These are phyloP conservation scores for Cheilosia variabilis DNA, from an alignment of 2,888 invertebrate species.

Conservation along the genomic window DNA sequence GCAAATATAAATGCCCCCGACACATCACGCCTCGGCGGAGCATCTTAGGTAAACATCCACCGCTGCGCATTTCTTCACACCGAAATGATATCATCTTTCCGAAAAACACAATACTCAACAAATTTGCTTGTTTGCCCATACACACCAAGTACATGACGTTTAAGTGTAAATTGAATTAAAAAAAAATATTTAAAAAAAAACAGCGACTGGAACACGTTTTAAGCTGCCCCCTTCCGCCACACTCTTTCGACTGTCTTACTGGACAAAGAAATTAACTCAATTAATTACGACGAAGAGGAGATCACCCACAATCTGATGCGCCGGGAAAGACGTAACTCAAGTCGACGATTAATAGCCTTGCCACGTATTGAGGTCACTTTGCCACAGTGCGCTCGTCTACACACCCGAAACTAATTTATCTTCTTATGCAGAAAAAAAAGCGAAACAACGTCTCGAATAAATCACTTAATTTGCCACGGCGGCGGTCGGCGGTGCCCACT, in stretches of 20 bases:
- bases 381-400: constrained; percentile 22
- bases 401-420: constrained; percentile 46
- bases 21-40: no score
- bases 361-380: constrained; percentile 54
- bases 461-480: constrained; percentile 37
- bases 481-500: constrained; percentile 4
- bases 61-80: constrained; percentile 6
- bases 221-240: neutral
- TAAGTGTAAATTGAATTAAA: constrained; percentile 11
- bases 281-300: constrained; percentile 51
- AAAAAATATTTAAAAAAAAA: constrained; percentile 5
- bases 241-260: neutral
- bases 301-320: constrained; percentile 27
- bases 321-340: constrained; percentile 5
- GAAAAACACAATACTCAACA: constrained; percentile 2
- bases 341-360: constrained; percentile 54
- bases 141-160: neutral
- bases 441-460: constrained; percentile 21
- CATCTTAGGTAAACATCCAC: neutral
- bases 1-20: no score
- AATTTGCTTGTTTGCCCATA: constrained; percentile 14
- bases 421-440: constrained; percentile 28
- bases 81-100: constrained; percentile 14
- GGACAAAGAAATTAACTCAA: constrained; percentile 40
- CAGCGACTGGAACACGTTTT: neutral